These are phyloP conservation scores for Tipula confusa DNA, from an alignment of 2,888 invertebrate species.

Conservation along the genomic window DNA sequence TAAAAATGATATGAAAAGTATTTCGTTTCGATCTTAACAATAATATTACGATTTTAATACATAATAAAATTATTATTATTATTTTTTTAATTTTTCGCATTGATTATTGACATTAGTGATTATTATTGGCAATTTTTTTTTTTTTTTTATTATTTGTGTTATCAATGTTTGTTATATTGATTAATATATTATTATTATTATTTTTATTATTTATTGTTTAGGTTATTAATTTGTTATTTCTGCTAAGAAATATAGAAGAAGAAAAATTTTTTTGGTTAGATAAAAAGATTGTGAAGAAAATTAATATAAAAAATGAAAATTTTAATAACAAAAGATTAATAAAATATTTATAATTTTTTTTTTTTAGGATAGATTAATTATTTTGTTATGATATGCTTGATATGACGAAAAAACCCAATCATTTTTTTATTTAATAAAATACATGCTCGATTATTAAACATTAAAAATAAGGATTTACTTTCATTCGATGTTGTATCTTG, in stretches of 20 bases:
- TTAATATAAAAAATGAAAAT: background rate
- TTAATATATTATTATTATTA: background rate
- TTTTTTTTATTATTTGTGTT: background rate
- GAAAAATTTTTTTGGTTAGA: background rate
- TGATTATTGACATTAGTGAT: background rate
- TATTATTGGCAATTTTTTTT: background rate
- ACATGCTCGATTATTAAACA: conserved; percentile 30
- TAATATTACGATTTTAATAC: background rate
- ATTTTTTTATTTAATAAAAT: conserved; percentile 26
- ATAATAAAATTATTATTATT: background rate
- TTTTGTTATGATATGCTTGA: conserved; percentile 27
- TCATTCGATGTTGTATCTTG: background rate
- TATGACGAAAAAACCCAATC: conserved; percentile 30
- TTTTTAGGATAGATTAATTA: background rate
- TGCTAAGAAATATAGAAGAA: conserved; percentile 25
- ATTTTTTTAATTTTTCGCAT: background rate
- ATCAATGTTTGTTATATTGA: background rate
- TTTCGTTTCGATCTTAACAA: background rate
- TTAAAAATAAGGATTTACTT: conserved; percentile 30
- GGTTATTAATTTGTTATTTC: conserved; percentile 9
- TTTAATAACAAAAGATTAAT: background rate
- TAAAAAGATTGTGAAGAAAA: background rate
- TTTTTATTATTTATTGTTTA: background rate
- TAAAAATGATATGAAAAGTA: background rate
- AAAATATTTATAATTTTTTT: background rate